A percentile compares a stretch with the other conserved stretches of the same genome.
Conservation (phyloP, 2,113 vertebrate species). For the Phaethornis superciliosus region DNA sequence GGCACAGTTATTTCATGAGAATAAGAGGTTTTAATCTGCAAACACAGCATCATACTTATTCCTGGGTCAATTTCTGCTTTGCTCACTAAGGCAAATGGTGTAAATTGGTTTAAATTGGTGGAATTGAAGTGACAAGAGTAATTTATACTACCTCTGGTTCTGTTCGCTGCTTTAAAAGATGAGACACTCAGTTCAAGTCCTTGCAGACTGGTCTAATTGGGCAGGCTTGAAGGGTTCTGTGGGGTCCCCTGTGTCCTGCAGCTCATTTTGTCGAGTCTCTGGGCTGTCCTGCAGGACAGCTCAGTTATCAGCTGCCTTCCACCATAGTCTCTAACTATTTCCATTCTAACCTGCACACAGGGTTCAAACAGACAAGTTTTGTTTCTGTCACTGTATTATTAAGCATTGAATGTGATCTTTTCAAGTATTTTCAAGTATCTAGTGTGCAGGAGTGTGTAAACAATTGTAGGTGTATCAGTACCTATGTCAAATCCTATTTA, state of each 20-base stretch:
- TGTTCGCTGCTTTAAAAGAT: not conserved
- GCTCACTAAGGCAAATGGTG: slow-evolving; percentile 20
- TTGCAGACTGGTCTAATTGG: slow-evolving; percentile 5
- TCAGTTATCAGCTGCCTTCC: not conserved
- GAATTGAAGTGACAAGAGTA: slow-evolving; percentile 63
- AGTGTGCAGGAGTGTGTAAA: not conserved
- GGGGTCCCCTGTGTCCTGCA: not conserved
- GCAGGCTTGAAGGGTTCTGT: not conserved
- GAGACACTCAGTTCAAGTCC: not conserved
- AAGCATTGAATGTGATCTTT: not conserved
- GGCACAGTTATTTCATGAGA: not conserved
- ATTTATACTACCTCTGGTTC: slow-evolving; percentile 49
- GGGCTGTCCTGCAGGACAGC: not conserved
- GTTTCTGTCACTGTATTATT: not conserved
- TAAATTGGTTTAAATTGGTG: slow-evolving; percentile 49
- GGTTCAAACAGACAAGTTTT: not conserved
- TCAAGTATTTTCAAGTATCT: not conserved
- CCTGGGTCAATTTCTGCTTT: slow-evolving; percentile 24
- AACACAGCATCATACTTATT: not conserved
- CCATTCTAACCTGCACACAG: not conserved
- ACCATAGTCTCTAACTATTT: not conserved
- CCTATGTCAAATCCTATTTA: not conserved
- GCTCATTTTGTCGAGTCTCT: not conserved
- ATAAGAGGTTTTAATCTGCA: slow-evolving; percentile 11
- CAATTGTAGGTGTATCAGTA: not conserved